Evolutionary conservation across 2,113 vertebrate species (phyloP).

Genomic region (Nothobranchius furzeri): DNA sequence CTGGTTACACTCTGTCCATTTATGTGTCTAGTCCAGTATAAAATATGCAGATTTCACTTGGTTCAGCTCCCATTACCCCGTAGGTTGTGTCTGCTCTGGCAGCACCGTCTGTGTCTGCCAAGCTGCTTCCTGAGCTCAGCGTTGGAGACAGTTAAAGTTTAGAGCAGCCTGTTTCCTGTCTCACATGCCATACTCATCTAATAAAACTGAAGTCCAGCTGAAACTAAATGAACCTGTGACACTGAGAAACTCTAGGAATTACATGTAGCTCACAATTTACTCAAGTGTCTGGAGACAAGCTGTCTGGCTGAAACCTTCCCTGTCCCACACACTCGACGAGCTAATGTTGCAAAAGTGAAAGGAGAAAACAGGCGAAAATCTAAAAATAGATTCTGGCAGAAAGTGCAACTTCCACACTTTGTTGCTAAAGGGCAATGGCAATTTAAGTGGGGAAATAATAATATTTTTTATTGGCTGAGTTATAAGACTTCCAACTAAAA

Average conservation of each 20-base stretch:
- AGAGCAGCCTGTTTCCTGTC: conserved; percentile 17
- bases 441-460: conserved; percentile 63
- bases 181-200: conserved; percentile 41
- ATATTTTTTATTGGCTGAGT: conserved; percentile 7
- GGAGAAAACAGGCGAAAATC: conserved; percentile 34
- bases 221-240: conserved; percentile 47
- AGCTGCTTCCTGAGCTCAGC: conserved; percentile 23
- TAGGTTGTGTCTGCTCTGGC: conserved; percentile 8
- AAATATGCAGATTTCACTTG: conserved; percentile 26
- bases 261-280: conserved; percentile 59
- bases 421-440: conserved; percentile 70
- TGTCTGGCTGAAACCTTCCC: conserved; percentile 43
- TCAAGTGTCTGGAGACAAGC: conserved; percentile 58
- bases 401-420: conserved; percentile 23
- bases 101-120: conserved; percentile 13
- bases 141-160: conserved; percentile 24
- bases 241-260: conserved; percentile 54
- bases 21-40: conserved; percentile 13
- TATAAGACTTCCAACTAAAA: background rate
- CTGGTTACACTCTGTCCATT: conserved; percentile 16
- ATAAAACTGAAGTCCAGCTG: conserved; percentile 54
- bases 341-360: conserved; percentile 46
- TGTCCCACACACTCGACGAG: too few relatives aligned
- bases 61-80: conserved; percentile 5
- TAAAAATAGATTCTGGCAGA: conserved; percentile 45